phyloP scores from a whole-genome alignment of 2,888 invertebrate genomes.

The Venustoraphidia nigricollis region DNA sequence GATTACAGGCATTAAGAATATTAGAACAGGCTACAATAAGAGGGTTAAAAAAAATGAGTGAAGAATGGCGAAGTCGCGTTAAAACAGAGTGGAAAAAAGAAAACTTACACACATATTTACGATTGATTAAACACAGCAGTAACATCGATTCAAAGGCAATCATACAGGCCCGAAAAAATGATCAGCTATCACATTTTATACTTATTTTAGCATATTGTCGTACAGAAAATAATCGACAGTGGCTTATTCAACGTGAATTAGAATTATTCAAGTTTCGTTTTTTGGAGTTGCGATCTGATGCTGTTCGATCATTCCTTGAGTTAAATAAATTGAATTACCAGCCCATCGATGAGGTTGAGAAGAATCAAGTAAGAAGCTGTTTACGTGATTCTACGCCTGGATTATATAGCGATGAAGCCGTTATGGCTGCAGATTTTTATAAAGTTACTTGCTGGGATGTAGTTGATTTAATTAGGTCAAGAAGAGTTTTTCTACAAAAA shows the following conservation, averaged over 20 bases:
- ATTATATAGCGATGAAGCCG: slow-evolving; percentile 31
- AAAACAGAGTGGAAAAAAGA: slow-evolving; percentile 47
- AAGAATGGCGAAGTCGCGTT: slow-evolving; percentile 52
- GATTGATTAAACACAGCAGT: slow-evolving; percentile 40
- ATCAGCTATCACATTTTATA: slow-evolving; percentile 88
- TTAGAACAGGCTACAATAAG: slow-evolving; percentile 58
- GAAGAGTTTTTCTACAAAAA: slow-evolving; percentile 61
- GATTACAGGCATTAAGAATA: slow-evolving; percentile 61
- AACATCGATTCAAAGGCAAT: slow-evolving; percentile 41
- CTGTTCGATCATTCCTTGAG: slow-evolving; percentile 48
- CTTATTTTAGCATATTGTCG: slow-evolving; percentile 81
- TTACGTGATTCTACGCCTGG: slow-evolving; percentile 43
- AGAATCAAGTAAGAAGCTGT: slow-evolving; percentile 39
- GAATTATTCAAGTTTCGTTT: slow-evolving; percentile 79
- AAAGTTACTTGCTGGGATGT: slow-evolving; percentile 81
- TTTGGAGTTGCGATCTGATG: slow-evolving; percentile 42
- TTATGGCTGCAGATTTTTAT: slow-evolving; percentile 53
- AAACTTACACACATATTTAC: slow-evolving; percentile 46
- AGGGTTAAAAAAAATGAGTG: slow-evolving; percentile 42
- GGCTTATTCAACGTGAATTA: slow-evolving; percentile 80
- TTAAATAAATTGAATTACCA: slow-evolving; percentile 50
- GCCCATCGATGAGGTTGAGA: slow-evolving; percentile 52
- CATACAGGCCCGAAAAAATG: slow-evolving; percentile 51
- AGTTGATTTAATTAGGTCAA: slow-evolving; percentile 59
- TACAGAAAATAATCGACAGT: slow-evolving; percentile 66